Base-by-base conservation (phyloP, 2,113 vertebrate species). In the Engraulis encrasicolus region DNA sequence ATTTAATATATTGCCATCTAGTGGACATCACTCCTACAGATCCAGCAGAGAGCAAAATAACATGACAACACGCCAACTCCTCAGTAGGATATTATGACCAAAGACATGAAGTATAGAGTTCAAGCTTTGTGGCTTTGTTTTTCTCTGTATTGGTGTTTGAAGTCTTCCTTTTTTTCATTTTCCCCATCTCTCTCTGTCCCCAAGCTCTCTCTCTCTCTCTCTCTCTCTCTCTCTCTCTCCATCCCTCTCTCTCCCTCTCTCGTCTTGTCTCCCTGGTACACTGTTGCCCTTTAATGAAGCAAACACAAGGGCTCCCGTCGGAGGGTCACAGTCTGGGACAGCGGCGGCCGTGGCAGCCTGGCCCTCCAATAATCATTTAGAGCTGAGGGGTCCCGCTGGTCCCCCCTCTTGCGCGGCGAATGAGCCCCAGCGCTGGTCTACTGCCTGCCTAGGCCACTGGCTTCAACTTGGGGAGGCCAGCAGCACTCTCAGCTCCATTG, bases 401-500 rank as follows among this genome's bases (percentile, higher is more conserved):
- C 93, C 88, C 87, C 88, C 89, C 90, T 93, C 89, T 88, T 88
- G 92, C 91, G 89, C 91, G 88, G 91, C 96, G 97, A 96, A 96
- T 96, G 95, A 93, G 93, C 89, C 92, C 58, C 92, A 95, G 91
- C 92, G 91, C 95, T 58, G 96, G 97, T 96, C 93, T 96, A 97
- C 95, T 95, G 95, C 96, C 96, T 97, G 95, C 94, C 94, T 95
- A 95, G 96, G 95, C 96, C 95, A 95, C 91, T 93, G 95, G 96
- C 96, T 95, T 93, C 92, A 92, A 94, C 95, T 94, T 95, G 93
- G 90, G 88, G 91, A 94, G 93, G 89, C 87, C 95, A 95, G 95
- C 95, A 94, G 95, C 95, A 93, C 92, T 38, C 92, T 92, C 89
- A 84, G 90, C 95, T 96, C 96, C 97, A 98, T 97, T 96, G 97